Percentiles rank a stretch among this genome's conserved stretches.
Evolutionary conservation across 1,140 invertebrate species (phyloP).

Genomic region (Liolophura sinensis): DNA sequence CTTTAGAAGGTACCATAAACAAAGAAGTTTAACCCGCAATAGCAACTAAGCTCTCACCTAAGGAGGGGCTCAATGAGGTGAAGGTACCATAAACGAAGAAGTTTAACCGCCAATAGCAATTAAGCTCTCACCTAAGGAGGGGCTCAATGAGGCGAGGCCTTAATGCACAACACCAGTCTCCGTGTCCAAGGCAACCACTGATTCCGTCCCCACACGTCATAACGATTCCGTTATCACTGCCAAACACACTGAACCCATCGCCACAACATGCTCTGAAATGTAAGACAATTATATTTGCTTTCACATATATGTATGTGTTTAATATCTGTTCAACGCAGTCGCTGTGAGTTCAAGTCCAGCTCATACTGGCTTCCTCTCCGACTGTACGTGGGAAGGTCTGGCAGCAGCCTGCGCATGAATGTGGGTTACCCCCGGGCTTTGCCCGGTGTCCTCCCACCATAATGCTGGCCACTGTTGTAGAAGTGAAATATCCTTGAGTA

Average conservation of each 20-base stretch:
- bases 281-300: background rate
- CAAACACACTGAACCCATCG: conserved; percentile 67
- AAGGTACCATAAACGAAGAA: background rate
- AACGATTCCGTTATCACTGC: conserved; percentile 71
- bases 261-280: conserved; percentile 55
- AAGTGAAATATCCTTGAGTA: too few relatives aligned
- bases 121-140: conserved; percentile 52
- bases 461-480: too few relatives aligned
- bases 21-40: too few relatives aligned
- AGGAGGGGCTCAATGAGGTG: conserved; percentile 65
- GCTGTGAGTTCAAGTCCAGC: too few relatives aligned
- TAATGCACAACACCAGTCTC: conserved; percentile 64
- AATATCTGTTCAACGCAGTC: too few relatives aligned
- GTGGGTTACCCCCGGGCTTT: too few relatives aligned
- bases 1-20: background rate
- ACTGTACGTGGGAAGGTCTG: too few relatives aligned
- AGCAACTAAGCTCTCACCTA: conserved; percentile 46
- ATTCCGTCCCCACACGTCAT: conserved; percentile 73
- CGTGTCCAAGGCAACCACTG: conserved; percentile 71
- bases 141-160: conserved; percentile 70
- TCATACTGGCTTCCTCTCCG: too few relatives aligned
- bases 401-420: too few relatives aligned
- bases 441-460: too few relatives aligned
- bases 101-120: too few relatives aligned
- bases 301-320: too few relatives aligned